A percentile compares a stretch with the other conserved stretches of the same genome.
Evolutionary conservation across 1,140 invertebrate genomes (phyloP).

Genomic region (Brachionus manjavacas): DNA sequence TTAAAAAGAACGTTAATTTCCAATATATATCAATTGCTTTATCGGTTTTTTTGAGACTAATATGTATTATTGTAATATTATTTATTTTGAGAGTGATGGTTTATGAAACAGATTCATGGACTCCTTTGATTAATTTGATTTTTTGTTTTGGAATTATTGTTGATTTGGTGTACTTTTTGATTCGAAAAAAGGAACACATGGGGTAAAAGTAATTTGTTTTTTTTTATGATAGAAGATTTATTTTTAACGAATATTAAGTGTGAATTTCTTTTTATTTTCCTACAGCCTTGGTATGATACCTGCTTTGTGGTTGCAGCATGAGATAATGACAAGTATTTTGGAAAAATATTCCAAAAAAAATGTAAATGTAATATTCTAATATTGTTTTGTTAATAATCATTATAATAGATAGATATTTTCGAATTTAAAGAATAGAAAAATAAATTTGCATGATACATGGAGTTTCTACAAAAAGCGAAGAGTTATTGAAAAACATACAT

Average conservation of each 20-base stretch:
- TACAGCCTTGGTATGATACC: slow-evolving; percentile 28
- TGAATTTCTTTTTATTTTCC: slow-evolving; percentile 2
- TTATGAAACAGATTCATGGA: slow-evolving; percentile 27
- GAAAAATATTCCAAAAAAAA: slow-evolving; percentile 12
- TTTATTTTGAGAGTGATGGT: slow-evolving; percentile 7
- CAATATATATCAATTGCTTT: not conserved
- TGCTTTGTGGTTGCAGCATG: slow-evolving; percentile 23
- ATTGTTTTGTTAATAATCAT: no score
- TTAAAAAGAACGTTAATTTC: not conserved
- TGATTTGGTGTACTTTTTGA: slow-evolving; percentile 7
- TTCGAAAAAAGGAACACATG: slow-evolving; percentile 8
- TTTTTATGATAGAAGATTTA: not conserved
- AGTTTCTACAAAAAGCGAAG: no score
- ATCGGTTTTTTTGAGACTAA: not conserved
- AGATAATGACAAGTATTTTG: slow-evolving; percentile 29
- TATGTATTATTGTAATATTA: not conserved
- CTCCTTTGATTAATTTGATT: not conserved
- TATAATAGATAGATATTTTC: no score
- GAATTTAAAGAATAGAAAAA: no score
- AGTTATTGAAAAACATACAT: no score
- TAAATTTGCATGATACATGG: no score
- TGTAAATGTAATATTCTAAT: not conserved
- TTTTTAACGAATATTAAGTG: not conserved
- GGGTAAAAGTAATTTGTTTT: not conserved
- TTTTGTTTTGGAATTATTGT: slow-evolving; percentile 1